Conservation (phyloP, 2,888 invertebrate species). For the Stenodera caucasica region DNA sequence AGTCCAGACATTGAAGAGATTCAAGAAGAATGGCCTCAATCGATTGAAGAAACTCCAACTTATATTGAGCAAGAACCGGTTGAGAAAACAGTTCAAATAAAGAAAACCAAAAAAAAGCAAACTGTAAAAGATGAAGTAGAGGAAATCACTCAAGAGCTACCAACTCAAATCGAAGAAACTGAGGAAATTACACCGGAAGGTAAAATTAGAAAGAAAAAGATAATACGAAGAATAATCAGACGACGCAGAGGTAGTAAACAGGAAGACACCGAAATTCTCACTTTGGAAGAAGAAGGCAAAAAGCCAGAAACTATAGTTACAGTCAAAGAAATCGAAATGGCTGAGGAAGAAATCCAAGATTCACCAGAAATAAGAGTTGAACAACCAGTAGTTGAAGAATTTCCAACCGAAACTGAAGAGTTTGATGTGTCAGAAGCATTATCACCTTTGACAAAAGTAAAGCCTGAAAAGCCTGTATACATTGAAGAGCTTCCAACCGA, state of each 20-base stretch:
- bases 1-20: slow-evolving; percentile 36
- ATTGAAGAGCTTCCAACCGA: slow-evolving; percentile 44
- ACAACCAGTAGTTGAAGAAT: slow-evolving; percentile 49
- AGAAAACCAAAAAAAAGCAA: slow-evolving; percentile 23
- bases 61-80: slow-evolving; percentile 10
- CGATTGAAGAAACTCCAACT: slow-evolving; percentile 20
- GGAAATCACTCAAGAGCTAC: slow-evolving; percentile 35
- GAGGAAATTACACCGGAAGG: slow-evolving; percentile 41
- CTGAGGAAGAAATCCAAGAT: slow-evolving; percentile 36
- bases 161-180: slow-evolving; percentile 33
- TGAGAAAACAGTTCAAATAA: slow-evolving; percentile 31
- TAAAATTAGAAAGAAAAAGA: slow-evolving; percentile 40
- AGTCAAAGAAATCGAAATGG: slow-evolving; percentile 40
- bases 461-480: slow-evolving; percentile 18
- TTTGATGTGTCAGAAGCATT: slow-evolving; percentile 43
- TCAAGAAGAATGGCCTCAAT: slow-evolving; percentile 27
- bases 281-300: slow-evolving; percentile 53
- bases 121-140: slow-evolving; percentile 46
- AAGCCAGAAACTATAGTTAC: slow-evolving; percentile 51
- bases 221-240: slow-evolving; percentile 50
- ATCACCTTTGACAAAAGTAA: not conserved
- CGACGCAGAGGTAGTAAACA: slow-evolving; percentile 35
- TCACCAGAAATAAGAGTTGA: slow-evolving; percentile 29
- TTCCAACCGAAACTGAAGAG: slow-evolving; percentile 45
- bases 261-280: slow-evolving; percentile 50